Base-by-base conservation (phyloP, 2,888 invertebrate species). In the Harpalus rufipes region DNA sequence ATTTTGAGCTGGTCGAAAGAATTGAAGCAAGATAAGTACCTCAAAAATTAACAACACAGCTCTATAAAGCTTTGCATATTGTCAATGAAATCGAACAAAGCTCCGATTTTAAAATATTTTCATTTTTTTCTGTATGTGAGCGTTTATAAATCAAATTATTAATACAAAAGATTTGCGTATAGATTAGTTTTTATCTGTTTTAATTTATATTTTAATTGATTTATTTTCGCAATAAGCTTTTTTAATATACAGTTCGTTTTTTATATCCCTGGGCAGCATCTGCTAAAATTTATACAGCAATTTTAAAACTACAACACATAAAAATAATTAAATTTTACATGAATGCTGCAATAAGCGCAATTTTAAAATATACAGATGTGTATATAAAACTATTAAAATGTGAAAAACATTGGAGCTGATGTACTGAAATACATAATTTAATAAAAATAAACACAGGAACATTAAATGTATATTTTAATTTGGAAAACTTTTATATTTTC, bases 131-230 rank as follows among this genome's bases (percentile, higher is more conserved):
- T 68, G n/a, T 32, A 65, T 65, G 32, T 63, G 7, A 63, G 63
- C 16, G 63, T 21, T 63, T 63, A 59, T 59, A n/a, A 68, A 68
- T 14, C n/a, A 39, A 68, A 65, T 25, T 32, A 39, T 68, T 68
- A 65, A 65, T 65, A 65, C 6, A 65, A 65, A 65, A 32, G 21
- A 12, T 68, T 68, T 39, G 39, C 14, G 14, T 7, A 32, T 68
- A n/a, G 32, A 41, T 39, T 68, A 14, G 2, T 68, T 68, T 68
- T 32, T 14, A 7, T 41, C 21, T 14, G n/a, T 18, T 21, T 18
- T 63, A 63, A 59, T 59, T 63, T 63, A 6, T 61, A 61, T 18
- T 61, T 21, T 8, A 63, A 63, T 63, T 59, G 14, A 16, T 59
- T 59, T 16, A 59, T 59, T 59, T 14, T 59, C 7, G 10, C 18